Base-by-base conservation (phyloP, 37 sponge, comb jelly and placozoan genomes). In the Agelas oroides region DNA sequence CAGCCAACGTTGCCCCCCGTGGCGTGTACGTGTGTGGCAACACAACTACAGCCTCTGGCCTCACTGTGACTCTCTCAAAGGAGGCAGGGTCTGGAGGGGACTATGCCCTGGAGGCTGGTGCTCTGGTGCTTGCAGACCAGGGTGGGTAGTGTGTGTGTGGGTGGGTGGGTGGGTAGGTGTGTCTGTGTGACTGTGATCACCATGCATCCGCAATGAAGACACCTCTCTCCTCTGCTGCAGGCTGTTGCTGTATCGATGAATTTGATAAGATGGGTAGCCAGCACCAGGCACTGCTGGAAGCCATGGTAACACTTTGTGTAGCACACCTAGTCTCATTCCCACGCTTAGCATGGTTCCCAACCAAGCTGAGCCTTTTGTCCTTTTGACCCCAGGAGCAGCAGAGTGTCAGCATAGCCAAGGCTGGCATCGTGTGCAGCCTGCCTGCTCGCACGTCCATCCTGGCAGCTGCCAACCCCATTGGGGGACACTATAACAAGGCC, bases 231-330 rank as follows among this genome's bases (percentile, higher is more conserved):
- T 62, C 27, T 11, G 16, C 65, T 13, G 16, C 65, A 89, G 94
- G 98, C 0, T 97, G 98, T 54, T 98, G 99, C 52, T 98, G 99
- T 83, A 98, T 98, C 90, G 99, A 98, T 81, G 99, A 98, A 79
- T 98, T 98, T 88, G 99, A 98, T 54, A 98, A 98, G 89, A 96
- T 98, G 99, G 89, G 89, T 19, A 71, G 55, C 52, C 99, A 98
- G 65, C 99, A 98, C 73, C 95, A 93, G 52, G 97, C 97, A n/a
- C 92, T 98, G 35, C 64, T 98, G 70, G 99, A 98, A 71, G 99
- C 99, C 20, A 98, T 98, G 99, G 92, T 92, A 66, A 19, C 36
- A 46, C 46, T 12, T 46, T 46, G 6, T 46, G 6, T 2, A 21
- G 32, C 6, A 74, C 40, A 54, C 28, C 19, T 59, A 40, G 8